phyloP scores from a whole-genome alignment of 2,797 vertebrate genomes.

The Esox masquinongy region DNA sequence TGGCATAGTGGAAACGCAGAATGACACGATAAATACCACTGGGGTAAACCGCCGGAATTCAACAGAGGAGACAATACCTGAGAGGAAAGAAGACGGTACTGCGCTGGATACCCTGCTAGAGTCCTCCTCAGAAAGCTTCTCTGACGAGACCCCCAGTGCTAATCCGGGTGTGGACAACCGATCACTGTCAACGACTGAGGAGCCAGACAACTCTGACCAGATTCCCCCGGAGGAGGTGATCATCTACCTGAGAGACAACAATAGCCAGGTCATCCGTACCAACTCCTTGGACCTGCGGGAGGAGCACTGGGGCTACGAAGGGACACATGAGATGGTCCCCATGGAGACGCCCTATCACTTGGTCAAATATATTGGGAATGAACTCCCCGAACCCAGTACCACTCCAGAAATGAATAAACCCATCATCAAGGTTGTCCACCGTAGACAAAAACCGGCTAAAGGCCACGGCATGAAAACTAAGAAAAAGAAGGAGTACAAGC shows the following conservation, averaged over 20 bases:
- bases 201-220: constrained; percentile 27
- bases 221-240: constrained; percentile 60
- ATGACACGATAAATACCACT: constrained; percentile 30
- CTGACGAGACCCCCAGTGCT: constrained; percentile 12
- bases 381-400: constrained; percentile 18
- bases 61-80: constrained; percentile 19
- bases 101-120: constrained; percentile 23
- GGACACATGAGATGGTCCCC: constrained; percentile 49
- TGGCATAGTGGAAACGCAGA: constrained; percentile 12
- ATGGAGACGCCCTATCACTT: constrained; percentile 67
- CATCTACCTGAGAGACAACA: constrained; percentile 72
- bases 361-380: constrained; percentile 65
- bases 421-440: constrained; percentile 51
- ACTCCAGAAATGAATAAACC: constrained; percentile 40
- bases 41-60: constrained; percentile 18
- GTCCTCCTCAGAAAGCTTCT: constrained; percentile 26
- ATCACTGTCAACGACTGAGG: background rate
- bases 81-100: constrained; percentile 16
- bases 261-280: constrained; percentile 64
- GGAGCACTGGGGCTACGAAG: constrained; percentile 75
- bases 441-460: constrained; percentile 54
- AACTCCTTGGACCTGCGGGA: constrained; percentile 54
- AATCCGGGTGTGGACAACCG: constrained; percentile 8
- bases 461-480: constrained; percentile 73
- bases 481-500: constrained; percentile 69